Base-by-base conservation (phyloP, 2,113 vertebrate species). In the Pantherophis guttatus region DNA sequence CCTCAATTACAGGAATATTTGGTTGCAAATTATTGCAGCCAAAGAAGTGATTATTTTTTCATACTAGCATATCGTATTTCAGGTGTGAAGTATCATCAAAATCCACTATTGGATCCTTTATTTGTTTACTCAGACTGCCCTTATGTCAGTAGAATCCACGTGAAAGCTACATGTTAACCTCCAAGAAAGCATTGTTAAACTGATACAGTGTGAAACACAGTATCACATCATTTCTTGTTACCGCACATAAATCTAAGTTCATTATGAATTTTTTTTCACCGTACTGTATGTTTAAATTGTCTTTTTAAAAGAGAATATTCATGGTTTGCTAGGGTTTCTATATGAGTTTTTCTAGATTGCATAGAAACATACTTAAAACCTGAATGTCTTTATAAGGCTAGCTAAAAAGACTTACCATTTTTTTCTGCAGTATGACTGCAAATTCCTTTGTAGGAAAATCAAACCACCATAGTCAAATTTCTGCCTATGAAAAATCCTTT, bases 401-500 rank as follows among this genome's bases (percentile, higher is more conserved):
- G 7, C 59, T 58, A 33, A 50, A 7, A 89, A 21, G 23, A 23
- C 8, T 85, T 55, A 92, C 21, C 44, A 93, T 90, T 91, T 95
- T 85, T 92, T 95, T 65, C 90, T 33, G 0, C 95, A 98, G 98
- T 0, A 96, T 96, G 70, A 95, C 95, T 0, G 93, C 96, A 96
- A 96, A 97, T 94, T 92, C 92, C 23, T 97, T 97, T 50, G 94
- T 4, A 1, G 97, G 97, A 0, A 98, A 98, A 58, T 95, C 97
- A 0, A 96, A 97, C 70, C 97, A 97, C 92, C 97, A 97, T 48
- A 96, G 96, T 94, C 97, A 97, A 2, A 29, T 93, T 0, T 97
- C 97, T 4, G 96, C 97, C 21, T 97, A 97, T 93, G 97, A 97
- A 95, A 97, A 97, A 87, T 96, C 97, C 1, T 98, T 98, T 88